Percentiles rank a stretch among this genome's conserved stretches.
Evolutionary conservation across 2,797 vertebrate species (phyloP).

Genomic region (Cyclopterus lumpus): DNA sequence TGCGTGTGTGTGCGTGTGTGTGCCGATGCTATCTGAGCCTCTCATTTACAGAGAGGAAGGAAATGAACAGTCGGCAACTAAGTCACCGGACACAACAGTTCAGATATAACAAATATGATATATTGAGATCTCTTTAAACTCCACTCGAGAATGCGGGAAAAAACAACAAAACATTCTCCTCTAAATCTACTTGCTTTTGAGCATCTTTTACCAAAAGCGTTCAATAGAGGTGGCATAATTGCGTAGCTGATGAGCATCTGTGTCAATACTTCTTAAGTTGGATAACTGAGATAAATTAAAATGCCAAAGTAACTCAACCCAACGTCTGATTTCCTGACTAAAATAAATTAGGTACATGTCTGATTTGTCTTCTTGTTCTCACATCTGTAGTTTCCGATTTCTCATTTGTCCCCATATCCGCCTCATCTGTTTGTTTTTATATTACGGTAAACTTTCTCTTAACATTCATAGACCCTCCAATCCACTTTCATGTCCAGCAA

Average conservation of each 20-base stretch:
- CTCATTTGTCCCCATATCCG: neutral
- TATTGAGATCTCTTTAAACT: neutral
- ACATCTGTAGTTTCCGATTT: neutral
- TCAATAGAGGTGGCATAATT: neutral
- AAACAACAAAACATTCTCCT: neutral
- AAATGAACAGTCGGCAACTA: constrained; percentile 41
- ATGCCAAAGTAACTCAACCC: neutral
- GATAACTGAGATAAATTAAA: neutral
- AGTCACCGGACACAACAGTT: constrained; percentile 1
- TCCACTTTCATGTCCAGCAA: constrained; percentile 14
- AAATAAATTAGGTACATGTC: no score
- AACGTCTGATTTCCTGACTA: neutral
- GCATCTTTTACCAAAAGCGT: neutral
- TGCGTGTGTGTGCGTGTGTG: constrained; percentile 8
- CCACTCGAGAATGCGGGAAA: neutral
- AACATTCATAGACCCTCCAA: constrained; percentile 18
- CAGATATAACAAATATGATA: neutral
- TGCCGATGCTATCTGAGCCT: constrained; percentile 64
- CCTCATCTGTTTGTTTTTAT: neutral
- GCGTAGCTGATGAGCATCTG: neutral
- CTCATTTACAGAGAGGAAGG: constrained; percentile 57
- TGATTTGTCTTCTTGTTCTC: neutral
- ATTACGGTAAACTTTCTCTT: neutral
- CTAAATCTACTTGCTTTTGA: neutral
- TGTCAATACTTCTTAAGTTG: neutral